Conservation (phyloP, 1,140 invertebrate species). For the Laodelphax striatellus region DNA sequence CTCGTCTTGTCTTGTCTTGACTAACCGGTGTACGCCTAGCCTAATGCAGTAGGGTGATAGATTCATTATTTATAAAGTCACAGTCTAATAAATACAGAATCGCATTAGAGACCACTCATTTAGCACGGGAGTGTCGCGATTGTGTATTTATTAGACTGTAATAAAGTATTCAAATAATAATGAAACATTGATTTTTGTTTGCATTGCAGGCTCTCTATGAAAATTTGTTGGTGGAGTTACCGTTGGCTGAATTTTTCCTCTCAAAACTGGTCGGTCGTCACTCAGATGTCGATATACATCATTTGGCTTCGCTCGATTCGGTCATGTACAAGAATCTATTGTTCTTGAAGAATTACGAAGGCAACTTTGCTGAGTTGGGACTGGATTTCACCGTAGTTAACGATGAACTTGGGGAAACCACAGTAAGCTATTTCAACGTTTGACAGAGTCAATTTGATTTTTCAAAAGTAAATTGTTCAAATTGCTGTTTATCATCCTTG, state of each 20-base stretch:
- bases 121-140: too few relatives aligned
- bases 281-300: conserved; percentile 82
- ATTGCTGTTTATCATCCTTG: too few relatives aligned
- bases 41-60: too few relatives aligned
- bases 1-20: too few relatives aligned
- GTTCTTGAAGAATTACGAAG: conserved; percentile 70
- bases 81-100: too few relatives aligned
- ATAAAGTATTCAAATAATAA: too few relatives aligned
- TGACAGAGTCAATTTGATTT: too few relatives aligned
- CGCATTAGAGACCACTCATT: too few relatives aligned
- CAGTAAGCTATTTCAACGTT: conserved; percentile 34
- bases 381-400: conserved; percentile 90
- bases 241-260: conserved; percentile 86
- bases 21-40: too few relatives aligned
- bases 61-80: too few relatives aligned
- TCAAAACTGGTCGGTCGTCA: conserved; percentile 69
- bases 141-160: too few relatives aligned
- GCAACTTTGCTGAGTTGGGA: conserved; percentile 65
- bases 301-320: conserved; percentile 86
- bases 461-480: too few relatives aligned
- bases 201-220: conserved; percentile 75
- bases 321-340: conserved; percentile 83
- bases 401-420: conserved; percentile 82
- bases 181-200: background rate
- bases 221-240: conserved; percentile 86